Evolutionary conservation across 1,140 invertebrate genomes (phyloP).

Genomic region (Anadara kagoshimensis): DNA sequence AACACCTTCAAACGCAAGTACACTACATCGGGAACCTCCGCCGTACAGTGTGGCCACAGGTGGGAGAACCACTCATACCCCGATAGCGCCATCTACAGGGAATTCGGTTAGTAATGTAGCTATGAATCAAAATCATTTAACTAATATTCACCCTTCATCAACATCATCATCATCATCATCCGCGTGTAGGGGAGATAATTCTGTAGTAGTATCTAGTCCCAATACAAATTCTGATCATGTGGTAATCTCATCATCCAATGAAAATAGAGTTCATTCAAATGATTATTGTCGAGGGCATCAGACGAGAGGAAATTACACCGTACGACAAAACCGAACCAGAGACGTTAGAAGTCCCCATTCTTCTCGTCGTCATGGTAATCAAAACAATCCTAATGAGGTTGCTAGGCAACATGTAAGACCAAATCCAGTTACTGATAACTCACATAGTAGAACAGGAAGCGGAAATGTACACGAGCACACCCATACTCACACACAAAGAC

Average conservation of each 20-base stretch:
- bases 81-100: background rate
- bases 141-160: background rate
- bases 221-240: background rate
- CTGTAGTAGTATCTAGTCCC: background rate
- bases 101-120: constrained; percentile 36
- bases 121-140: background rate
- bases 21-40: constrained; percentile 25
- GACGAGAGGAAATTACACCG: background rate
- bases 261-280: background rate
- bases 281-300: background rate
- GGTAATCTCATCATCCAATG: background rate
- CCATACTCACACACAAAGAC: background rate
- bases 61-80: background rate
- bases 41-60: constrained; percentile 34
- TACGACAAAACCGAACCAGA: too few relatives aligned
- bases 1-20: constrained; percentile 8
- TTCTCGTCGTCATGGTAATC: background rate
- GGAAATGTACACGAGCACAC: constrained; percentile 1
- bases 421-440: background rate
- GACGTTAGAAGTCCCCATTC: background rate
- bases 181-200: background rate
- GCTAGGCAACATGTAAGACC: background rate
- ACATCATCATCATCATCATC: background rate
- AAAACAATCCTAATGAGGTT: background rate
- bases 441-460: background rate